Conservation (phyloP, 2,113 vertebrate species). For the Catharus fuscescens region DNA sequence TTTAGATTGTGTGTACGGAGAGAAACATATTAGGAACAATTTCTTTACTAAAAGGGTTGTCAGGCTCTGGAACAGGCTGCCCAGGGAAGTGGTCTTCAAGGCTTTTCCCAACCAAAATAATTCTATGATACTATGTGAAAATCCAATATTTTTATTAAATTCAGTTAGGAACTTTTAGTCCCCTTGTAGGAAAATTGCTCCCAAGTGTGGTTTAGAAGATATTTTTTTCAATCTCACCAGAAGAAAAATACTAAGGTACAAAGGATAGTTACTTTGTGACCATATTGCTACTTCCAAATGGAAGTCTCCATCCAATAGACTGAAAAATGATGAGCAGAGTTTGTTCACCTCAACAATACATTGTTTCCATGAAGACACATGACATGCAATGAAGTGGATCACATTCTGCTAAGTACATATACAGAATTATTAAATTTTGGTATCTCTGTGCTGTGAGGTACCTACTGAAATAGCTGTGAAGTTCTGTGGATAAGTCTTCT, state of each 20-base stretch:
- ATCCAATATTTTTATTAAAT: neutral
- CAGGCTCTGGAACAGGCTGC: neutral
- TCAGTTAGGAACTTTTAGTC: neutral
- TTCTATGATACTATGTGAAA: neutral
- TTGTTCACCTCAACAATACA: neutral
- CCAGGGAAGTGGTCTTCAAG: neutral
- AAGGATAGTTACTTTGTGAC: neutral
- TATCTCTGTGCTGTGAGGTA: neutral
- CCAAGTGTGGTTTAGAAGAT: neutral
- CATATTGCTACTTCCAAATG: neutral
- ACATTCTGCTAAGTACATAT: neutral
- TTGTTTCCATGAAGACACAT: neutral
- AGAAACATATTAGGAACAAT: neutral
- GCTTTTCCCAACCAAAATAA: neutral
- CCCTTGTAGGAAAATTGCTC: neutral
- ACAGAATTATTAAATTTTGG: neutral
- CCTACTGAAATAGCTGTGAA: neutral
- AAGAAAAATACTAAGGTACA: neutral
- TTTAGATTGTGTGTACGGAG: neutral
- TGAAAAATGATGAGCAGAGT: neutral
- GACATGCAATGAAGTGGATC: neutral
- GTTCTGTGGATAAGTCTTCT: neutral
- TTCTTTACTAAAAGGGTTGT: neutral
- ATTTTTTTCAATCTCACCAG: neutral
- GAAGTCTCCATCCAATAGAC: neutral